Evolutionary conservation across 1,140 invertebrate species (phyloP), one percentile per base, ranked within the genome.

Genomic region (Aleiodes sp.): DNA sequence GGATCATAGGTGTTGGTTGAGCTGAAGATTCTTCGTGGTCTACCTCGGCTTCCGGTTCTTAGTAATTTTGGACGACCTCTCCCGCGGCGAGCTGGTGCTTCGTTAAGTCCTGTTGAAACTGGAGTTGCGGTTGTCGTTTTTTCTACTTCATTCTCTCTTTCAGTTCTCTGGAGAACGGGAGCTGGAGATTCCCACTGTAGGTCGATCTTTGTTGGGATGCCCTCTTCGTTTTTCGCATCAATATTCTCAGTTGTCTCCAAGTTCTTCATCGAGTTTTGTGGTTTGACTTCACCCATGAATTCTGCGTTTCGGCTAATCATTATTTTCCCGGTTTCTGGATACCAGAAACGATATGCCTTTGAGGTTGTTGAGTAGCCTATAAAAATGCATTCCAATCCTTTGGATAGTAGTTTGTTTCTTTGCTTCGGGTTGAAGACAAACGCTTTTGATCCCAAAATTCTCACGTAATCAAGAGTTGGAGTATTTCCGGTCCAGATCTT

Each of bases 371-470:
- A 46, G 16, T 46, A 46, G 8, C 43, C 43, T 16, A 46, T 19
- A 2, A 46, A 46, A 19, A 4, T 19, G 43, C 43, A 46, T 19
- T 16, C 3, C 2, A 46, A 7, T 16, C 14, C 16, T 19, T 19
- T 46, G 1, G 43, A 46, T 46, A 7, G 8, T 7, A 46, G 19
- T 19, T 46, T 46, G 19, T 19, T 19, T 12, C 19, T 16, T 33
- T 24, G 39, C n/a, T 2, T 33, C 28, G 28, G 29, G n/a, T 65
- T 16, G 7, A 52, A 9, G 56, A 8, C 61, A 8, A 37, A 73
- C 3, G 28, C 68, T 43, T 66, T 70, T 14, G 43, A 43, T 4
- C 73, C 73, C 71, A 75, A 76, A 14, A 72, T 43, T 64, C 41
- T 65, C 12, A 75, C 56, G 57, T 76, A 60, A 1, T 65, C 59